Evolutionary conservation across 2,888 invertebrate genomes (phyloP).

Genomic region (Dermolepida albohirtum): DNA sequence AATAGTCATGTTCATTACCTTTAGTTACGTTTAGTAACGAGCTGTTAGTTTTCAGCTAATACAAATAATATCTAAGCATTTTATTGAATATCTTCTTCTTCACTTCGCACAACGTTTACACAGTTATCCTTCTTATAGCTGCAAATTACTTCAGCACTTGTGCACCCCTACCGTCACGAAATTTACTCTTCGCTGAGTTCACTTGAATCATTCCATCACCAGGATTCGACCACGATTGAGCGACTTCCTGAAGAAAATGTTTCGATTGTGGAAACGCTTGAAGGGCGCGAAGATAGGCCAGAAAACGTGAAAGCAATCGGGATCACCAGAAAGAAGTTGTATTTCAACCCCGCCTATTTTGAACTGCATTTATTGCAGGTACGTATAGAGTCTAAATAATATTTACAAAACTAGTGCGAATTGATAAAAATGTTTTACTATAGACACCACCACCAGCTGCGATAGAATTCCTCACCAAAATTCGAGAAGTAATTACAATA

Average conservation of each 20-base stretch:
- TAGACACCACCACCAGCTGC: constrained; percentile 92
- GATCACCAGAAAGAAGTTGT: constrained; percentile 81
- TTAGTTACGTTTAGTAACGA: too few species aligned
- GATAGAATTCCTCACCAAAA: constrained; percentile 87
- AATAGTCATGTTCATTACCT: too few species aligned
- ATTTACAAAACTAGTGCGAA: not conserved
- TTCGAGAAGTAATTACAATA: constrained; percentile 89
- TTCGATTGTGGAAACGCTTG: constrained; percentile 84
- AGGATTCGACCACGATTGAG: constrained; percentile 68
- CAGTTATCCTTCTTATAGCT: constrained; percentile 56
- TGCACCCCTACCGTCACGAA: constrained; percentile 71
- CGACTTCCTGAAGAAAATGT: constrained; percentile 87
- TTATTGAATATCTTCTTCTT: not conserved
- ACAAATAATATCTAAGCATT: too few species aligned
- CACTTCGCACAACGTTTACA: not conserved
- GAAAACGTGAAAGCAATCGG: constrained; percentile 77
- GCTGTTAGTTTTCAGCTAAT: too few species aligned
- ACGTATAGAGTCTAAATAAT: constrained; percentile 58
- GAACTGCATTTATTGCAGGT: constrained; percentile 87
- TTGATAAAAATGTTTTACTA: constrained; percentile 8
- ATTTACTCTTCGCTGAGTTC: constrained; percentile 41
- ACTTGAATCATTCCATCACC: constrained; percentile 54
- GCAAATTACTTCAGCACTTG: constrained; percentile 77
- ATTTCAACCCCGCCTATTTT: constrained; percentile 92
- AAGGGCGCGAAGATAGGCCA: constrained; percentile 73